Conservation (phyloP, 2,113 vertebrate species). For the Pedionomus torquatus region DNA sequence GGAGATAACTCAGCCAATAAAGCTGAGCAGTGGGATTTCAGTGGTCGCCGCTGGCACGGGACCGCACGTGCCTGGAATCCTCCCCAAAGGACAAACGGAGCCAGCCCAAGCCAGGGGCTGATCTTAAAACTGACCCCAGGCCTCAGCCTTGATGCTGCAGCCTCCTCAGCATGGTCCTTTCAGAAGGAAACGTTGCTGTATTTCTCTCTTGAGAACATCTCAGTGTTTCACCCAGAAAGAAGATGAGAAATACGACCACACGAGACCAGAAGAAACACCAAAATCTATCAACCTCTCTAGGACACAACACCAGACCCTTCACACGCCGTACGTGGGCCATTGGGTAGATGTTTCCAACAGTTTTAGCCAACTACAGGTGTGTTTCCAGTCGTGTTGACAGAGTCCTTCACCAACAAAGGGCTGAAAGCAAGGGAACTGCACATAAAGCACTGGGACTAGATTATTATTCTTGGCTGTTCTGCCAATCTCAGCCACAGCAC, state of each 20-base stretch:
- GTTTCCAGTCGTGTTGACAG: background rate
- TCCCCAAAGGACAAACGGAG: background rate
- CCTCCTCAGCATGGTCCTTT: background rate
- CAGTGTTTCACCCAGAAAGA: background rate
- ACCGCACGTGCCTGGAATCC: background rate
- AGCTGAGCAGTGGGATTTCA: background rate
- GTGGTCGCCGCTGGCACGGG: background rate
- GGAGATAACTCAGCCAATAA: conserved; percentile 24
- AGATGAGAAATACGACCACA: accelerated
- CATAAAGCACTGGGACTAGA: background rate
- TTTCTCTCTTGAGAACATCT: background rate
- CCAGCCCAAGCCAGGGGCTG: background rate
- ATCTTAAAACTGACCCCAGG: background rate
- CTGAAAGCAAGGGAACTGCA: background rate
- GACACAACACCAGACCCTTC: background rate
- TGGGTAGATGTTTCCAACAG: background rate
- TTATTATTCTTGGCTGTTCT: background rate
- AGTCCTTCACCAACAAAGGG: background rate
- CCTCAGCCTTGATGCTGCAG: background rate
- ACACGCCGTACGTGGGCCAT: accelerated
- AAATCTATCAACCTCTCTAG: background rate
- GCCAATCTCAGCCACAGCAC: background rate
- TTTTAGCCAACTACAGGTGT: background rate
- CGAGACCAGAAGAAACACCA: background rate
- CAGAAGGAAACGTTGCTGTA: background rate